Evolutionary conservation across 2,888 invertebrate genomes (phyloP).

Genomic region (Tachina fera): DNA sequence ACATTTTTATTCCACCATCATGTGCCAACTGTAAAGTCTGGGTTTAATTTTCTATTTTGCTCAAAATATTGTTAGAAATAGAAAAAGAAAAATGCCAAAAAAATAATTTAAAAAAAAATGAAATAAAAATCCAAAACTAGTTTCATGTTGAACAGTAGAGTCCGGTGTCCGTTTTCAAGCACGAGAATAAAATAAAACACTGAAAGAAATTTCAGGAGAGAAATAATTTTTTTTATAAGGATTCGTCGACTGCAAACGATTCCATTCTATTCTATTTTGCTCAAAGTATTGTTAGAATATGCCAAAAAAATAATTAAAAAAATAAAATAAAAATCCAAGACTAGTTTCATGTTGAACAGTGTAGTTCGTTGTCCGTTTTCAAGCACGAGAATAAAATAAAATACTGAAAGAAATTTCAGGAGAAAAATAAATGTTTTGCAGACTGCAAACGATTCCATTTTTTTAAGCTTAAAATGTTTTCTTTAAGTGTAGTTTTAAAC

Average conservation of each 20-base stretch:
- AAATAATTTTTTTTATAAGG: too few relatives aligned
- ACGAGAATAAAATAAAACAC: slow-evolving; percentile 28
- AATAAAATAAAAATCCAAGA: slow-evolving; percentile 75
- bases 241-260: neutral
- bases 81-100: neutral
- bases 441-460: neutral
- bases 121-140: slow-evolving; percentile 76
- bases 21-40: slow-evolving; percentile 33
- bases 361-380: slow-evolving; percentile 42
- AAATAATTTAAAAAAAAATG: slow-evolving; percentile 54
- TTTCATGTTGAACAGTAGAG: slow-evolving; percentile 71
- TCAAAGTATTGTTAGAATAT: slow-evolving; percentile 39
- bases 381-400: slow-evolving; percentile 15
- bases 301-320: neutral
- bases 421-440: too few relatives aligned
- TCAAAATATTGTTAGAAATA: slow-evolving; percentile 44
- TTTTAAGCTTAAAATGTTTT: neutral
- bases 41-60: slow-evolving; percentile 44
- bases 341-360: slow-evolving; percentile 73
- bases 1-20: slow-evolving; percentile 45
- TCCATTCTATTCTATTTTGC: slow-evolving; percentile 38
- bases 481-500: slow-evolving; percentile 7
- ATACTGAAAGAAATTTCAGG: slow-evolving; percentile 1
- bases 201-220: neutral
- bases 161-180: slow-evolving; percentile 44